Conservation (phyloP, 2,797 vertebrate species). For the Hippopotamyrus pictus region DNA sequence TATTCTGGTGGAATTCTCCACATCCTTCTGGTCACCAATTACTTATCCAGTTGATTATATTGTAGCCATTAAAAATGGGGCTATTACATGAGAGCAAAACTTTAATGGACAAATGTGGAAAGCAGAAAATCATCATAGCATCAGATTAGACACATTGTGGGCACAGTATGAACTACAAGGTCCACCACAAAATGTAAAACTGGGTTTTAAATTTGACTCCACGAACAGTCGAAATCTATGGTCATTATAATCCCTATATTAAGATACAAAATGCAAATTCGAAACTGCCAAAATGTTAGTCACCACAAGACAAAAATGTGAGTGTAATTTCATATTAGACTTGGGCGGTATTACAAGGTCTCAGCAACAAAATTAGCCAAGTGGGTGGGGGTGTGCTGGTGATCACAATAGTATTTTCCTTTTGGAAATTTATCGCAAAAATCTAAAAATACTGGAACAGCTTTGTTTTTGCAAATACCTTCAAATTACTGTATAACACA, state of each 20-base stretch:
- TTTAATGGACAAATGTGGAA: neutral
- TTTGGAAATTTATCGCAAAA: neutral
- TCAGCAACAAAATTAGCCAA: neutral
- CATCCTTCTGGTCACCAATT: neutral
- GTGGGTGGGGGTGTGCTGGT: neutral
- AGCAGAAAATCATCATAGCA: neutral
- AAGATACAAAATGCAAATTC: neutral
- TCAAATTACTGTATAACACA: neutral
- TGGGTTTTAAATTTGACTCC: neutral
- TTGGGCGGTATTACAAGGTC: neutral
- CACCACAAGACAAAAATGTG: neutral
- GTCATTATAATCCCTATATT: neutral
- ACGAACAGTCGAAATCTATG: neutral
- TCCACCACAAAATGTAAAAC: neutral
- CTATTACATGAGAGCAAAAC: neutral
- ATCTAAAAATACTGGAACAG: neutral
- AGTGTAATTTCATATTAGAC: neutral
- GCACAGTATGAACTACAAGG: neutral
- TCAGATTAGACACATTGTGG: neutral
- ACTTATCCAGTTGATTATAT: neutral
- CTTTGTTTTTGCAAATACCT: neutral
- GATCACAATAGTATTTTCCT: neutral
- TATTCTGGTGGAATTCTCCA: constrained; percentile 2
- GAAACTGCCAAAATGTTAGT: neutral
- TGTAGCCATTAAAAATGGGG: neutral